Percentiles rank a stretch among this genome's conserved stretches.
Conservation (phyloP, 1,140 invertebrate genomes). For the Zaprionus capensis region DNA sequence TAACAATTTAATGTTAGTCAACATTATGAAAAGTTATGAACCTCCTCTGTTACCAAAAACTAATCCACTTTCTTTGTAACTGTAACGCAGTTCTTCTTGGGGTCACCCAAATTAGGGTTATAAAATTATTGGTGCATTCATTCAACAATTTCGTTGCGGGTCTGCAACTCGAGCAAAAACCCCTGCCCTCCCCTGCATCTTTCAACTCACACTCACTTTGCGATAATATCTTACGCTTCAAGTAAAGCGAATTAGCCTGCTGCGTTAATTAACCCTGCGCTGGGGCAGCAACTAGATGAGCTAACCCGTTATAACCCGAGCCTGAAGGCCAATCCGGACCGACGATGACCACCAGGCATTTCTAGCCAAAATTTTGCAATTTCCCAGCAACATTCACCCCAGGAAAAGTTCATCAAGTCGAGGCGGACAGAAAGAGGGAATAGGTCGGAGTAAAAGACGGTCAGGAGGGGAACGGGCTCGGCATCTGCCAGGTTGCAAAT, state of each 20-base stretch:
- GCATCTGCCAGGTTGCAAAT: constrained; percentile 1
- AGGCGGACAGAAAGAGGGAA: constrained; percentile 5
- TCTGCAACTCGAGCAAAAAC: not conserved
- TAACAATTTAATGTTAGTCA: not conserved
- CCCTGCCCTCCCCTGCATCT: not conserved
- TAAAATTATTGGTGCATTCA: constrained; percentile 22
- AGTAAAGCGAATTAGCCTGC: constrained; percentile 13
- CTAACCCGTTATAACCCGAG: constrained; percentile 15
- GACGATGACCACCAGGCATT: constrained; percentile 48
- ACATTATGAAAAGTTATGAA: not conserved
- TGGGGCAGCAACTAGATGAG: constrained; percentile 36
- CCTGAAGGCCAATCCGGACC: constrained; percentile 1
- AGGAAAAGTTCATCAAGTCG: constrained; percentile 62
- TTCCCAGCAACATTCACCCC: constrained; percentile 38
- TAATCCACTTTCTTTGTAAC: not conserved
- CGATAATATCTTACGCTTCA: constrained; percentile 24
- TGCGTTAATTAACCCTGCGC: constrained; percentile 54
- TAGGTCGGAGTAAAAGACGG: not conserved
- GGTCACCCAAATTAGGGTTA: constrained; percentile 5
- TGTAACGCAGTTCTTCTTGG: not conserved
- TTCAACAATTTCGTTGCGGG: not conserved
- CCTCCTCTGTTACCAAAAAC: not conserved
- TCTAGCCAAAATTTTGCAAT: constrained; percentile 53
- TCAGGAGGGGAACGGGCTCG: not conserved
- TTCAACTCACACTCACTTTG: constrained; percentile 7